These are phyloP conservation scores for Erythrolamprus reginae DNA, from an alignment of 2,113 vertebrate genomes.

Conservation along the genomic window DNA sequence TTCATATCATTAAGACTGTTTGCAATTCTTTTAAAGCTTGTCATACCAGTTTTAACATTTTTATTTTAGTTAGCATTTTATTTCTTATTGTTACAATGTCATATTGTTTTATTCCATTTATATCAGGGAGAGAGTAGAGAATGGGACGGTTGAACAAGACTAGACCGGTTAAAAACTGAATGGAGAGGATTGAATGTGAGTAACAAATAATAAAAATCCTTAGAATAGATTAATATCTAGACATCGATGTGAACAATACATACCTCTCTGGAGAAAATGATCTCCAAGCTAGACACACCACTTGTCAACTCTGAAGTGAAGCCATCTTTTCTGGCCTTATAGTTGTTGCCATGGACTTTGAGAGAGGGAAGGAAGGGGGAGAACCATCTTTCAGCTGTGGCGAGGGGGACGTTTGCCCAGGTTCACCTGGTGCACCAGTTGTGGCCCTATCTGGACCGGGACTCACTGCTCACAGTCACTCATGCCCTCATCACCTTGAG, in stretches of 20 bases:
- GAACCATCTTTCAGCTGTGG: too few species aligned
- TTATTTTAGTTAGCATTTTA: background rate
- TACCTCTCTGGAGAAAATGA: background rate
- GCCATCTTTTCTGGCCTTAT: too few species aligned
- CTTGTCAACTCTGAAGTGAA: too few species aligned
- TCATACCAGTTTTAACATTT: background rate
- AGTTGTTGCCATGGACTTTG: too few species aligned
- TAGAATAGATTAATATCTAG: background rate
- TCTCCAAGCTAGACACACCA: background rate
- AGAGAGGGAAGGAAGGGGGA: too few species aligned
- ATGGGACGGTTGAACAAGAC: background rate
- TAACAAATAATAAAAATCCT: background rate
- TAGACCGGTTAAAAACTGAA: background rate
- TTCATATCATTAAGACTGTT: background rate
- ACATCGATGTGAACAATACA: background rate
- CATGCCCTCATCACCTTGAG: too few species aligned
- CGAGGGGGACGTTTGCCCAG: too few species aligned
- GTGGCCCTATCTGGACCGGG: too few species aligned
- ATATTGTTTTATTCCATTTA: background rate
- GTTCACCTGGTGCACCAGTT: too few species aligned
- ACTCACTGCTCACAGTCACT: too few species aligned
- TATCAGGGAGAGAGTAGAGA: background rate
- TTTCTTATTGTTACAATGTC: background rate
- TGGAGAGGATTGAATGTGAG: background rate
- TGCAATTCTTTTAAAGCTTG: background rate